phyloP scores from a whole-genome alignment of 2,113 vertebrate species.

The Lota lota region DNA sequence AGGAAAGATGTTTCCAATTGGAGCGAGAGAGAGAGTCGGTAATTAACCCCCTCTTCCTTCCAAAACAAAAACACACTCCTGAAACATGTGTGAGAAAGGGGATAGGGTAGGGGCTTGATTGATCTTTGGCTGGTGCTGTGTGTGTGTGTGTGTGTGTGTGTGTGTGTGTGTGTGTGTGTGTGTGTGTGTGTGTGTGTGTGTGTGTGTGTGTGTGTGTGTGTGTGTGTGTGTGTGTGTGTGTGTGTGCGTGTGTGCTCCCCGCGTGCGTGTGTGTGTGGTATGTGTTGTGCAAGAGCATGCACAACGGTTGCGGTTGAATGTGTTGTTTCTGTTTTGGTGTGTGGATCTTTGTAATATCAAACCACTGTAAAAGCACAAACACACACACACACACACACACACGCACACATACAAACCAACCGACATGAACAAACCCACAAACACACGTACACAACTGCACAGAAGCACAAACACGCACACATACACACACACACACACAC shows the following conservation, averaged over 20 bases:
- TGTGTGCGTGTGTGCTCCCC: neutral
- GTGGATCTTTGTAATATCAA: too few relatives aligned
- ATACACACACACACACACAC: neutral
- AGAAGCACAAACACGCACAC: constrained; percentile 9
- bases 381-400: constrained; percentile 11
- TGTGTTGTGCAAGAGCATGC: neutral
- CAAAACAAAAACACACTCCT: constrained; percentile 44
- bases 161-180: constrained; percentile 10
- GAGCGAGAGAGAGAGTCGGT: too few relatives aligned
- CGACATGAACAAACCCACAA: neutral
- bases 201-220: neutral
- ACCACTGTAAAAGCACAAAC: neutral
- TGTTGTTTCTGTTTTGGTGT: too few relatives aligned
- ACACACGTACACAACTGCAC: neutral
- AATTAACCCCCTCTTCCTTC: constrained; percentile 46
- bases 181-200: too few relatives aligned
- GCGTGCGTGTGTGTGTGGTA: neutral
- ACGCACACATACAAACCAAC: neutral
- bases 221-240: neutral
- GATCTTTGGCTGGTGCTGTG: constrained; percentile 11
- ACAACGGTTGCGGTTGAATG: too few relatives aligned
- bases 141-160: neutral
- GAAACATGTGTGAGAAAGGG: too few relatives aligned
- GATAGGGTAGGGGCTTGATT: constrained; percentile 22
- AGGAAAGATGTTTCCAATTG: constrained; percentile 64